Base-by-base conservation (phyloP, 2,797 vertebrate genomes). In the Tarsius wallacei region DNA sequence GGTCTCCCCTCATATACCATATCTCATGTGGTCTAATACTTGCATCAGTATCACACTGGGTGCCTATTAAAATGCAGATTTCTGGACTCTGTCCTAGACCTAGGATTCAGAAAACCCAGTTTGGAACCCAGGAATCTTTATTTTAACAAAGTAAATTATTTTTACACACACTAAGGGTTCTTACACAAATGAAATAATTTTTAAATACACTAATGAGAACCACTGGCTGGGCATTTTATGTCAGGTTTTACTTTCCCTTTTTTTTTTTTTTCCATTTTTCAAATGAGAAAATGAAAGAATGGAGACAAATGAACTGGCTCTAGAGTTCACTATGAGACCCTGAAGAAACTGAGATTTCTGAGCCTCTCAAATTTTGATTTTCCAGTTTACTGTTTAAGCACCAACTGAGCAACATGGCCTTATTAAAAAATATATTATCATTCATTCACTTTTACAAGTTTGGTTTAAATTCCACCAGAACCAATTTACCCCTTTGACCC, bases 391-490 rank as follows among this genome's bases (percentile, higher is more conserved):
- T 51, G 16, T n/a, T 81, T 33, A 95, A 93, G 49, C 5, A 93
- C 19, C 49, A 77, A 63, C 13, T 81, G 21, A 80, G 49, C 36
- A 97, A 66, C 59, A 80, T 0, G 5, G 68, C n/a, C 83, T 96
- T 71, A 71, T 93, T 84, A 82, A 89, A 96, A 95, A 91, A 93
- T 85, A 83, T 17, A 77, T 82, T 84, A 77, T 86, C 82, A 80
- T 77, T 86, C 82, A 80, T 77, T 94, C 89, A 66, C 55, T 94
- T 97, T 95, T 71, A 97, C 91, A 97, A 84, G 53, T 92, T 88
- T 87, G 36, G 51, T 93, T 97, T 84, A 97, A 80, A 77, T 97
- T 96, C 68, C 83, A 97, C 55, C 49, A 97, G 87, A 96, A 93
- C 73, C 57, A 94, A 94, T 57, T 93, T 90, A 88, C 31, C 36